Evolutionary conservation across 2,797 vertebrate genomes (phyloP).

Genomic region (Alfaro cultratus): DNA sequence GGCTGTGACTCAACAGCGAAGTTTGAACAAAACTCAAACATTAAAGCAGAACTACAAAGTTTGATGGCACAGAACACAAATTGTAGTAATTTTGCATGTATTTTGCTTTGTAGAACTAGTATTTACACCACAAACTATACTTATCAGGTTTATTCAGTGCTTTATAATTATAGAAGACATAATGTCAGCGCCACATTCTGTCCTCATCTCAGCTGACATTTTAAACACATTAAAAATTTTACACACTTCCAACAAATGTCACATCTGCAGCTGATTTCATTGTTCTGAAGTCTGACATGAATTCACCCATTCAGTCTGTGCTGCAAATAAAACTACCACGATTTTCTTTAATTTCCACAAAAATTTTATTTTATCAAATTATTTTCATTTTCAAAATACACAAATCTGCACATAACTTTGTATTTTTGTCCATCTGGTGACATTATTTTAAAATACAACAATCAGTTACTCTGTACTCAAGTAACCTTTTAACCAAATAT

Average conservation of each 20-base stretch:
- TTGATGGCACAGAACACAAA: neutral
- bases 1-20: neutral
- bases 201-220: slow-evolving; percentile 30
- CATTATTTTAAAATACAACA: no score
- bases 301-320: slow-evolving; percentile 15
- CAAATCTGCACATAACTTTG: no score
- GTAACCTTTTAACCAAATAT: no score
- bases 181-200: neutral
- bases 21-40: neutral
- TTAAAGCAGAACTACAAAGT: neutral
- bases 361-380: no score
- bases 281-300: slow-evolving; percentile 19
- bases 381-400: no score
- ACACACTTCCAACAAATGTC: slow-evolving; percentile 26
- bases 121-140: neutral
- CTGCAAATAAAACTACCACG: neutral
- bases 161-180: neutral
- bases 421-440: no score
- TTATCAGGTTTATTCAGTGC: neutral
- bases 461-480: no score
- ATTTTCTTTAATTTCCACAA: neutral
- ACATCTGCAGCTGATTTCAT: slow-evolving; percentile 11
- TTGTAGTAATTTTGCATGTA: neutral
- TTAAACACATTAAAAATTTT: slow-evolving; percentile 20
- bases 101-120: neutral